A percentile compares a stretch with the other conserved stretches of the same genome.
These are phyloP conservation scores for Oreochromis spilurus DNA, from an alignment of 2,113 vertebrate genomes.

Conservation along the genomic window DNA sequence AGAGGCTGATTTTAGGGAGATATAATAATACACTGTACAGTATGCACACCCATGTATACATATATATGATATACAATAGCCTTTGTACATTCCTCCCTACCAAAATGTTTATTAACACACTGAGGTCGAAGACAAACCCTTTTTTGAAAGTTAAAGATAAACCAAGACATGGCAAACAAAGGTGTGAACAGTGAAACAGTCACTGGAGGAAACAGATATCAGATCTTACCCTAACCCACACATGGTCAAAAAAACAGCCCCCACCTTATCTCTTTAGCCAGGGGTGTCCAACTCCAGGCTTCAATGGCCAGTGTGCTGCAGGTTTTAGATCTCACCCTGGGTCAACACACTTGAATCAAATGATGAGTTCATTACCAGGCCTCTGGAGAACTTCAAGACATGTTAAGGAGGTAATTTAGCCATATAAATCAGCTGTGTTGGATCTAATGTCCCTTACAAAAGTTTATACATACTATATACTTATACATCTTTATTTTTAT, in stretches of 20 bases:
- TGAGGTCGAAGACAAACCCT: background rate
- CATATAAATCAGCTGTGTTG: background rate
- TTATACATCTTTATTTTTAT: too few relatives aligned
- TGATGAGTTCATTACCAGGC: background rate
- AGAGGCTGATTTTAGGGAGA: background rate
- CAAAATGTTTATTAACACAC: background rate
- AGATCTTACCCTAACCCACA: background rate
- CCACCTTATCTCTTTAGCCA: background rate
- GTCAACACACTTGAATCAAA: background rate
- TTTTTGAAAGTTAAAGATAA: background rate
- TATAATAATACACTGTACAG: background rate
- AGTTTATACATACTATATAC: too few relatives aligned
- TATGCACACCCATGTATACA: background rate
- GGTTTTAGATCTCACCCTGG: background rate
- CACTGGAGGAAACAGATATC: background rate
- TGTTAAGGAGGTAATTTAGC: background rate
- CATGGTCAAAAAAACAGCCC: background rate
- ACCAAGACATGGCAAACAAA: background rate
- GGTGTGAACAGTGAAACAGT: background rate
- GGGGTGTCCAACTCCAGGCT: background rate
- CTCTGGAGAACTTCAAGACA: background rate
- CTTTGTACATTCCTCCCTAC: background rate
- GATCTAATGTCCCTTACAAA: too few relatives aligned
- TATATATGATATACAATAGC: background rate
- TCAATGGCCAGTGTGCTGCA: background rate